Conservation (phyloP, 2,113 vertebrate species). For the Drymodes brunneopygia region DNA sequence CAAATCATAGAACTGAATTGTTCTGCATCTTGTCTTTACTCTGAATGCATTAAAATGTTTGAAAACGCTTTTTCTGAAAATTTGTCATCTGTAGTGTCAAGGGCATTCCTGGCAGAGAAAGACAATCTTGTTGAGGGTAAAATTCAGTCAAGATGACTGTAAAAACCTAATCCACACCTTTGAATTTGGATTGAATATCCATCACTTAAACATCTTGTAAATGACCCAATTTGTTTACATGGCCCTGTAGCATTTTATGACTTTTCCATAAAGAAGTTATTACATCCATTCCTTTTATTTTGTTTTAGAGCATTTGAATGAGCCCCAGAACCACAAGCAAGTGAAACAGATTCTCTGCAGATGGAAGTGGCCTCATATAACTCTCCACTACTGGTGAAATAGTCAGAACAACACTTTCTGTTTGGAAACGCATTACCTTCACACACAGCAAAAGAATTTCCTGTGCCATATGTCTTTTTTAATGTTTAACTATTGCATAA, state of each 20-base stretch:
- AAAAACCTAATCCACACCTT: constrained; percentile 60
- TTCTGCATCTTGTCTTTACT: not conserved
- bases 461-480: constrained; percentile 35
- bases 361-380: constrained; percentile 69
- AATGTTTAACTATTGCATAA: constrained; percentile 9
- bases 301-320: constrained; percentile 70
- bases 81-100: constrained; percentile 2
- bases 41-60: not conserved
- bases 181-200: constrained; percentile 59
- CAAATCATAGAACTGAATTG: not conserved
- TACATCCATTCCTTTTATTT: constrained; percentile 76
- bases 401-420: constrained; percentile 60
- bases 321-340: constrained; percentile 73
- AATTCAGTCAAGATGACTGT: constrained; percentile 31
- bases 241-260: constrained; percentile 69
- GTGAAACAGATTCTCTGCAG: constrained; percentile 65
- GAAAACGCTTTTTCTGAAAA: not conserved
- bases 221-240: constrained; percentile 77
- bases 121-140: constrained; percentile 21
- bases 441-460: constrained; percentile 66
- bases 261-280: constrained; percentile 76
- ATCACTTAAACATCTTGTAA: constrained; percentile 71
- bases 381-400: constrained; percentile 63
- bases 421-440: constrained; percentile 61
- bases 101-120: not conserved